Evolutionary conservation across 2,888 invertebrate species (phyloP).

Genomic region (Chydorus sphaericus): DNA sequence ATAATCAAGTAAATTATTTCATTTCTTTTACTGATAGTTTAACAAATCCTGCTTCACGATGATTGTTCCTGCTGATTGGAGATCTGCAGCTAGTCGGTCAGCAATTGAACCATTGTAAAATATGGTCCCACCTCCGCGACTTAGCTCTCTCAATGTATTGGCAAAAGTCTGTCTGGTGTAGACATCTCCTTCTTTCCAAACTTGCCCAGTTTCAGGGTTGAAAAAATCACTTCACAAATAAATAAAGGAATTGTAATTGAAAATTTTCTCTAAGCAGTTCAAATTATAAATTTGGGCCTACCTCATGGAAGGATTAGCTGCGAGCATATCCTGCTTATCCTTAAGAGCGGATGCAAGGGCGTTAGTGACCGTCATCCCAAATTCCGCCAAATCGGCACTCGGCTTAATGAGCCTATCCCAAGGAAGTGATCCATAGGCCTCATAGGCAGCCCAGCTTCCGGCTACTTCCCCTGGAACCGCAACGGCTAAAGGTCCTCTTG

Average conservation of each 20-base stretch:
- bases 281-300: conserved; percentile 21
- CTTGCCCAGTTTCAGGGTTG: conserved; percentile 43
- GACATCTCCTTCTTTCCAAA: conserved; percentile 45
- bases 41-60: conserved; percentile 60
- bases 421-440: conserved; percentile 44
- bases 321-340: not conserved
- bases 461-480: conserved; percentile 82
- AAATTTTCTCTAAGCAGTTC: not conserved
- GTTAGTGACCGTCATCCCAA: conserved; percentile 53
- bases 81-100: conserved; percentile 31
- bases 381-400: conserved; percentile 54
- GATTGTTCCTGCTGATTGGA: conserved; percentile 52
- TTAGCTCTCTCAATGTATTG: conserved; percentile 50
- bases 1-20: not conserved
- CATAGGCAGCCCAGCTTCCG: conserved; percentile 66
- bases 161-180: conserved; percentile 50
- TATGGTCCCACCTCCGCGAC: conserved; percentile 47
- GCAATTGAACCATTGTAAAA: conserved; percentile 64
- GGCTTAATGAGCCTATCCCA: conserved; percentile 70
- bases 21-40: conserved; percentile 42
- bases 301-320: conserved; percentile 11
- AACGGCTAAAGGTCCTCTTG: conserved; percentile 41
- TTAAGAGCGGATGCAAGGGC: conserved; percentile 36
- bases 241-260: not conserved
- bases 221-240: conserved; percentile 31